Evolutionary conservation across 2,888 invertebrate species (phyloP).

Genomic region (Troides aeacus): DNA sequence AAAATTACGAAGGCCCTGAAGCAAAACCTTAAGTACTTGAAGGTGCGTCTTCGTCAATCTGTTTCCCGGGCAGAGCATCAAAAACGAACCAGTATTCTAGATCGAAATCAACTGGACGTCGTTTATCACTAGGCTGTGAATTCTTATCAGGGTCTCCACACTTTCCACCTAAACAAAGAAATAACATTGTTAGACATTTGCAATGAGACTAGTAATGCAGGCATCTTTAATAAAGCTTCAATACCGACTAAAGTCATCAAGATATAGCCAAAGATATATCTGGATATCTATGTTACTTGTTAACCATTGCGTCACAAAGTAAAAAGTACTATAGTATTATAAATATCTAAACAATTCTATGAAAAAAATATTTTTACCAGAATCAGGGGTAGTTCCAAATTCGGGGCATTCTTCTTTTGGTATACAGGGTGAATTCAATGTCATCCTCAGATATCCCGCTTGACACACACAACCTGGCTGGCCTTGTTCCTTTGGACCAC

Average conservation of each 20-base stretch:
- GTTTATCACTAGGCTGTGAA: not conserved
- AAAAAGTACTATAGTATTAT: too few relatives aligned
- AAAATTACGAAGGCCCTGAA: not conserved
- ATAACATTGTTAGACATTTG: not conserved
- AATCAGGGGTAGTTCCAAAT: not conserved
- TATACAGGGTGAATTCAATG: constrained; percentile 23
- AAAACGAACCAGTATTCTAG: not conserved
- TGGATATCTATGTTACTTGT: too few relatives aligned
- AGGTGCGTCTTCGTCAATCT: not conserved
- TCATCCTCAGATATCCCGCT: constrained; percentile 17
- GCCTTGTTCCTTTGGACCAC: constrained; percentile 8
- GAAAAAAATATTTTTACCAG: not conserved
- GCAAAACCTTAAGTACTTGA: not conserved
- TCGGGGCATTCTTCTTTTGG: constrained; percentile 21
- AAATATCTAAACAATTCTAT: not conserved
- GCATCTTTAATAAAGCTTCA: too few relatives aligned
- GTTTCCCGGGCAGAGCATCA: not conserved
- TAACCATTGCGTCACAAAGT: too few relatives aligned
- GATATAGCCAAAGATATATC: too few relatives aligned
- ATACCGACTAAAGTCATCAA: too few relatives aligned
- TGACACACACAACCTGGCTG: constrained; percentile 24
- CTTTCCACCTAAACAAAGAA: not conserved
- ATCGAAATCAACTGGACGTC: not conserved
- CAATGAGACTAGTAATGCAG: not conserved
- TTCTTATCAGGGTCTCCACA: not conserved